Percentiles rank a stretch among this genome's conserved stretches.
Conservation (phyloP, 2,797 vertebrate species). For the Lophius americanus region DNA sequence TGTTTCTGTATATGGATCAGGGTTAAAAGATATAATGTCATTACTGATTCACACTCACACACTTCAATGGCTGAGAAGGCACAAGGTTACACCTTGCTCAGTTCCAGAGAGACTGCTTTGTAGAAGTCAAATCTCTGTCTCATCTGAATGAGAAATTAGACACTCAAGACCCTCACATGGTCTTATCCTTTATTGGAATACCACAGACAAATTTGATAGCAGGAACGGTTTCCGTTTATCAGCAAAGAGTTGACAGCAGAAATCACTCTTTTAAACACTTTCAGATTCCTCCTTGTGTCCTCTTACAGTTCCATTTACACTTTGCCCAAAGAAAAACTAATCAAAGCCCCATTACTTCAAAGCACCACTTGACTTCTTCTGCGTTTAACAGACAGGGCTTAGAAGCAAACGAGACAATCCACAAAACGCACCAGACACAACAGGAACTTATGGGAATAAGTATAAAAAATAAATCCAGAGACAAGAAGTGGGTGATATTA, state of each 20-base stretch:
- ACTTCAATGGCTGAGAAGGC: conserved; percentile 78
- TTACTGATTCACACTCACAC: conserved; percentile 82
- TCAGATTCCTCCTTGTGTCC: conserved; percentile 76
- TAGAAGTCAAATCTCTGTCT: conserved; percentile 48
- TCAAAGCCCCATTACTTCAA: conserved; percentile 76
- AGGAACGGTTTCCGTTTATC: conserved; percentile 56
- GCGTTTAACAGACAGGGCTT: conserved; percentile 70
- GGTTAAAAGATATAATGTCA: conserved; percentile 80
- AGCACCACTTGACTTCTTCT: conserved; percentile 61
- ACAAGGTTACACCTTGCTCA: conserved; percentile 74
- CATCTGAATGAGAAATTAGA: conserved; percentile 49
- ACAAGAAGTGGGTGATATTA: conserved; percentile 59
- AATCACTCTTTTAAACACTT: conserved; percentile 55
- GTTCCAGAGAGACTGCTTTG: conserved; percentile 46
- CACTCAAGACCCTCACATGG: conserved; percentile 43
- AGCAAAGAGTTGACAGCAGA: conserved; percentile 53
- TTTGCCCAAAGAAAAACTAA: conserved; percentile 66
- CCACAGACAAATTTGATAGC: conserved; percentile 57
- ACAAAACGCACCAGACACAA: conserved; percentile 55
- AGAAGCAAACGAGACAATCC: conserved; percentile 77
- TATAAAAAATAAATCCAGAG: conserved; percentile 54
- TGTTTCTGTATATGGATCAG: conserved; percentile 61
- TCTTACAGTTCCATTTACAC: conserved; percentile 72
- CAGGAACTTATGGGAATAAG: conserved; percentile 36
- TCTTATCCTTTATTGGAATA: conserved; percentile 62